Evolutionary conservation across 2,113 vertebrate genomes (phyloP), one percentile per base, ranked within the genome.

Genomic region (Labeo catla): DNA sequence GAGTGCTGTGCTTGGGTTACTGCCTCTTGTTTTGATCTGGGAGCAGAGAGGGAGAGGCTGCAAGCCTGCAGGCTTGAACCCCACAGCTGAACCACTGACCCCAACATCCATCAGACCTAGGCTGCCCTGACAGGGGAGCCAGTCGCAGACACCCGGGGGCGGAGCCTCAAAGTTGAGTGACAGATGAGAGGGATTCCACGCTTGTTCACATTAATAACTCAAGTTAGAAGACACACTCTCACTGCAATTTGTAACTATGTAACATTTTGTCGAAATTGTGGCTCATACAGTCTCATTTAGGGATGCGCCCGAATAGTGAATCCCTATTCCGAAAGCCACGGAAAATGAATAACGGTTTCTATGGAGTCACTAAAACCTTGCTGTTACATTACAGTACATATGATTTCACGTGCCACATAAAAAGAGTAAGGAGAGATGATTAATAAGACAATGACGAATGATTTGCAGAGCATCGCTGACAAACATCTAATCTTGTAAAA

Each of bases 1-100:
- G 93, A 94, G 92, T 23, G 43, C 85, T 90, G 86, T 86, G 93
- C 91, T 93, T 90, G 86, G 91, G 90, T 92, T 93, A 93, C 92
- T 91, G 90, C 91, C 89, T 85, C 88, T 90, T 93, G 91, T 94
- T 94, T 94, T 93, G 90, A 88, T 91, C 88, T 59, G 39, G 80
- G 79, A 70, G 86, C 65, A 83, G 54, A 77, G 81, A 87, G 88
- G 88, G 84, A 70, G 86, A 49, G 43, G 50, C 50, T 68, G 88
- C 82, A 87, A 7, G 93, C 91, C 91, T 76, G 85, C 89, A 89
- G 93, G 92, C 91, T 93, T 94, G 94, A 95, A 94, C 94, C 92
- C 93, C 93, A 94, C 94, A 95, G 94, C 94, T 95, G 94, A 95
- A 95, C 94, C 90, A 86, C 87, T 94, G 94, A 95, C 95, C 94